Base-by-base conservation (phyloP, 2,888 invertebrate species). In the Nomada flava region DNA sequence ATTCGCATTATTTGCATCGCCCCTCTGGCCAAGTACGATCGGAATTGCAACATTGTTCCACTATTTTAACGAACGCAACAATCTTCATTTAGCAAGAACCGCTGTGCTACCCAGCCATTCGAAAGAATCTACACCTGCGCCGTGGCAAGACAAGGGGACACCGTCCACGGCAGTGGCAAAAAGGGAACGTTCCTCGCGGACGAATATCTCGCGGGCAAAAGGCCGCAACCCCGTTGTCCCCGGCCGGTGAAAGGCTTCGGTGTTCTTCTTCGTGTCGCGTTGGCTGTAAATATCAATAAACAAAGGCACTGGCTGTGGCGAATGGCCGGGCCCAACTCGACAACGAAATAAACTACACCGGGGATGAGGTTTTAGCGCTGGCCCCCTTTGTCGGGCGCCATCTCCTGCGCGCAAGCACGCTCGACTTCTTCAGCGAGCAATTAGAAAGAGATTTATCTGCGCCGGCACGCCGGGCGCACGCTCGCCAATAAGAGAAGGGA, bases 371-470 rank as follows among this genome's bases (percentile, higher is more conserved):
- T 85, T 83, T 74, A 86, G 78, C 83, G 80, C 73, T 86, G 80
- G 85, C 64, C 70, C 44, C 91, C 91, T 92, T 92, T 92, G 92
- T 92, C 92, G 92, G 92, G 87, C 86, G 87, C 89, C 87, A 88
- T 89, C 87, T 78, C 79, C 86, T 72, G 86, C 78, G 83, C 86
- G 88, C 88, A 87, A 82, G 86, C 90, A 86, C 78, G 82, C 87
- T 81, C 75, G 67, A 86, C 83, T 92, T 65, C 92, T 91, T 91
- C 91, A 89, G 81, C 88, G 88, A 90, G 91, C 92, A 92, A 92
- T 92, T 92, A 92, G 92, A 91, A 90, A 90, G 90, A 92, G 92
- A 92, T 92, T 92, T 92, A 92, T 92, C 91, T 88, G 89, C 90
- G 84, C 86, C 88, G 90, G 89, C 90, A 88, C 89, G 89, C 87